Evolutionary conservation across 2,888 invertebrate species (phyloP).

Genomic region (Ganaspis brasiliensis): DNA sequence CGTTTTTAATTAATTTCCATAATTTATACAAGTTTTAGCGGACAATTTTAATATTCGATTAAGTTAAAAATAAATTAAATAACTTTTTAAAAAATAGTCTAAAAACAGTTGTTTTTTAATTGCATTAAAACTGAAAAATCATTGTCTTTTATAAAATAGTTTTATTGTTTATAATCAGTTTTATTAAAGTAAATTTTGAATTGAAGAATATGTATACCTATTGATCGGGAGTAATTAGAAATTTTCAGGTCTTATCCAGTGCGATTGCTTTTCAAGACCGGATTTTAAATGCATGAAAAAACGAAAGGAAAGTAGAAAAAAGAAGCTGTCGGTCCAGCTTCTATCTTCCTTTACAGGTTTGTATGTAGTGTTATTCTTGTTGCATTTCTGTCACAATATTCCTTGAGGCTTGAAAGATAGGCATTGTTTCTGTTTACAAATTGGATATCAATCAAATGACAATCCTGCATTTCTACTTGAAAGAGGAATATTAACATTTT

Average conservation of each 20-base stretch:
- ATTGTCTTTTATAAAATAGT: too few relatives aligned
- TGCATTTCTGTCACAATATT: not conserved
- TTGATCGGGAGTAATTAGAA: not conserved
- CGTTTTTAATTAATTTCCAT: not conserved
- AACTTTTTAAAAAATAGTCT: too few relatives aligned
- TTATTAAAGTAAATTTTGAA: too few relatives aligned
- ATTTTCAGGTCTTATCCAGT: not conserved
- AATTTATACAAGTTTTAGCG: not conserved
- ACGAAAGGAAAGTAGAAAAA: slow-evolving; percentile 17
- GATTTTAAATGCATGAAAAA: slow-evolving; percentile 15
- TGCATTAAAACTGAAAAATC: too few relatives aligned
- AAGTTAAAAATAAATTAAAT: not conserved
- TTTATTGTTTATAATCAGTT: too few relatives aligned
- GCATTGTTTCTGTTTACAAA: not conserved
- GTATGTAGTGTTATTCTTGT: not conserved
- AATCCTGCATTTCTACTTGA: slow-evolving; percentile 3
- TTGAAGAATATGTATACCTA: not conserved
- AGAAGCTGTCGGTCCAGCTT: slow-evolving; percentile 6
- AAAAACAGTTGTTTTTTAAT: too few relatives aligned
- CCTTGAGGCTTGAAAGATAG: not conserved
- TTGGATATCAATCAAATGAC: not conserved
- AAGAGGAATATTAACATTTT: not conserved
- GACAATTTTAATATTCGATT: not conserved
- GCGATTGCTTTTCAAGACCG: slow-evolving; percentile 21
- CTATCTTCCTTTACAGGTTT: not conserved